Evolutionary conservation across 2,888 invertebrate species (phyloP), one percentile per base, ranked within the genome.

Genomic region (Rutpela maculata): DNA sequence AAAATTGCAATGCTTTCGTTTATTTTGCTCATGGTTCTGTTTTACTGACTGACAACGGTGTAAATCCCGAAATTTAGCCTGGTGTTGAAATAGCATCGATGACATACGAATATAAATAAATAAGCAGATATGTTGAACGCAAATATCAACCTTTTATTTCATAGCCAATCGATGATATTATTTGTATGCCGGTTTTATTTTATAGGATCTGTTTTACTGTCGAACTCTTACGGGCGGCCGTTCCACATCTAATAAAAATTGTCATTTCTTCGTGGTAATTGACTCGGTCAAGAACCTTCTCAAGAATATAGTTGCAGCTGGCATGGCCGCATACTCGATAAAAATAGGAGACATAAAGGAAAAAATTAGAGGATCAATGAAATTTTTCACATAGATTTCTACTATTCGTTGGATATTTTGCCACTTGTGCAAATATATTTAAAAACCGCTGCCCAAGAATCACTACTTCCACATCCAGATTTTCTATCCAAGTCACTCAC

Each of bases 111-210:
- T n/a, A 17, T 12, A 59, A 22, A 17, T 17, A 55, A 55, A 22
- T 22, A 59, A 59, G 15, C 22, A 59, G 59, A 59, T 59, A 7
- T 59, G 59, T 59, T 11, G 59, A 59, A 12, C 19, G 10, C 59
- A 22, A 59, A 22, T 19, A 12, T 18, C 59, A 59, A 19, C 59
- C 57, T 57, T 57, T 57, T 57, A 57, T 59, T 59, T 59, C 22
- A 59, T 15, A 10, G 11, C 59, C 59, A 59, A 59, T 59, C 22
- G 57, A 57, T 59, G 2, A 59, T 4, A 59, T 19, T 12, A 57
- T 59, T 59, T 59, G 5, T 59, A 59, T 59, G 59, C 11, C 22
- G 19, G 9, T 18, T 59, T 59, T 59, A 59, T 59, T 18, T 59
- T 59, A 10, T 18, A 22, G 10, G 18, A 59, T 59, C 0, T 59